Evolutionary conservation across 2,797 vertebrate species (phyloP).

Genomic region (Pseudomugil gertrudae): DNA sequence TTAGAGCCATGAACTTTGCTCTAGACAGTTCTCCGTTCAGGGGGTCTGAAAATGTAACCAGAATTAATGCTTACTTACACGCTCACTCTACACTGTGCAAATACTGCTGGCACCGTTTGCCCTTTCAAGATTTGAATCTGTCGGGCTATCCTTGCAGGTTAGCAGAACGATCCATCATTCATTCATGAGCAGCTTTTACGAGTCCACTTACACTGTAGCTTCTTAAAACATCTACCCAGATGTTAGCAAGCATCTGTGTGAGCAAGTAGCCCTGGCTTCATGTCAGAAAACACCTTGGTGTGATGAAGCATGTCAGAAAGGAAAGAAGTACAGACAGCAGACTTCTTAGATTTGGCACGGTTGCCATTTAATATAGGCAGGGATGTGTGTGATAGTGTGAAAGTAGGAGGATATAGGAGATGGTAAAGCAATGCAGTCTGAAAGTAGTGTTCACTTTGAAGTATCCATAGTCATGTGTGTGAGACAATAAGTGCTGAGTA

Average conservation of each 20-base stretch:
- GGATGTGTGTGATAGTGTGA: conserved; percentile 15
- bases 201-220: conserved; percentile 60
- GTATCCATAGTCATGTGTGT: conserved; percentile 25
- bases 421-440: conserved; percentile 27
- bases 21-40: conserved; percentile 33
- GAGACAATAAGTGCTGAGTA: conserved; percentile 23
- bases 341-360: conserved; percentile 46
- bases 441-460: conserved; percentile 29
- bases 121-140: conserved; percentile 28
- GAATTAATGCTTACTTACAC: background rate
- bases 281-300: conserved; percentile 44
- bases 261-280: conserved; percentile 59
- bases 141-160: conserved; percentile 27
- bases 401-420: conserved; percentile 28
- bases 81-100: conserved; percentile 11
- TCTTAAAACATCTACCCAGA: conserved; percentile 61
- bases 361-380: conserved; percentile 16
- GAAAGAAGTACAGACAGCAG: conserved; percentile 19
- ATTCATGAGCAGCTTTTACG: conserved; percentile 75
- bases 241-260: conserved; percentile 37
- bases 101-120: background rate
- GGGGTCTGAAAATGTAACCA: conserved; percentile 20
- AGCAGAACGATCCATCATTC: conserved; percentile 67
- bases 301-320: conserved; percentile 29
- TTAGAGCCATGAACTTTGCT: conserved; percentile 28